Base-by-base conservation (phyloP, 2,888 invertebrate species). In the Diplolepis rosae region DNA sequence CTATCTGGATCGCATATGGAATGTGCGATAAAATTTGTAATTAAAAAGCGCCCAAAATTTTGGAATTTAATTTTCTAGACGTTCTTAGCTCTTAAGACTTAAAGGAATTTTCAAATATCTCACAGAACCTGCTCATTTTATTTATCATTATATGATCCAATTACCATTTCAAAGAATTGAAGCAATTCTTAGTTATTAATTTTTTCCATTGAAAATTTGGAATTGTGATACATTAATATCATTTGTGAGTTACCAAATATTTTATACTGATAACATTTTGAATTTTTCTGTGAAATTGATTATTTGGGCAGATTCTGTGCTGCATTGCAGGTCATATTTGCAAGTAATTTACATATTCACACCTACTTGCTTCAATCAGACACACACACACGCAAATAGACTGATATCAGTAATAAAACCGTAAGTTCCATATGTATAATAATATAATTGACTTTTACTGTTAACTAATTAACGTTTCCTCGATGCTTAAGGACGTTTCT, bases 1-100 rank as follows among this genome's bases (percentile, higher is more conserved):
- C 87, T 87, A 87, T 80, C 75, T 82, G 81, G 83, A 83, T 85
- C 82, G 82, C 78, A 80, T 74, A 77, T 72, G 72, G 72, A 76
- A 66, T 73, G 65, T 76, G 73, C 70, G 70, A 68, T 61, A 50
- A 75, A 70, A 76, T 72, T 78, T 71, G 72, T 77, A 73, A 28
- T 42, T 39, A 72, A 71, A 22, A 65, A 45, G 52, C 28, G 9
- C 39, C 22, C 48, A 61, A 39, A 61, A 24, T 1, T 61, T 27
- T 48, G 48, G 5, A 32, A 32, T 18, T 51, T 51, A 48, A 39
- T 45, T 54, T 68, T 65, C 67, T 69, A 42, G 28, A 11, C 56
- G 30, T 65, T 65, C 22, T 54, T 51, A 27, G 42, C 48, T 48
- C 35, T 45, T 13, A 61, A 61, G 39, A 35, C 13, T 39, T n/a